Percentiles rank a stretch among this genome's conserved stretches.
These are phyloP conservation scores for Enteromius viviparus DNA, from an alignment of 2,797 vertebrate species.

Conservation along the genomic window DNA sequence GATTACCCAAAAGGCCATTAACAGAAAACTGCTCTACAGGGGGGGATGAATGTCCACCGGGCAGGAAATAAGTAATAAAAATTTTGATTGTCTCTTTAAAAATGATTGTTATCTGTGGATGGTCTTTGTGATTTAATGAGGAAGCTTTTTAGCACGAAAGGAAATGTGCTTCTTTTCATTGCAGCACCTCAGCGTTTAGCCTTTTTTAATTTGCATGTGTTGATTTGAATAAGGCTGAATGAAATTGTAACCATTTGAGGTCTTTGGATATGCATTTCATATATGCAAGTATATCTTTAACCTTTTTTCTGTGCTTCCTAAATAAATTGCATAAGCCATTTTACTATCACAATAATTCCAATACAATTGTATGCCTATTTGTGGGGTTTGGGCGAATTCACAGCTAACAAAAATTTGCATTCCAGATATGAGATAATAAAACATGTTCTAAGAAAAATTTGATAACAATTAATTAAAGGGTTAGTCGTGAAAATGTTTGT, in stretches of 20 bases:
- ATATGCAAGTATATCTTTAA: neutral
- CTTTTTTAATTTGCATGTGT: conserved; percentile 1
- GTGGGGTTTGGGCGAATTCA: neutral
- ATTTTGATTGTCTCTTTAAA: conserved; percentile 30
- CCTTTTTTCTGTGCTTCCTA: neutral
- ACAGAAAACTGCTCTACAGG: conserved; percentile 40
- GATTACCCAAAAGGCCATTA: conserved; percentile 50
- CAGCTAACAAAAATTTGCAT: no score
- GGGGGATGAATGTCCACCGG: conserved; percentile 20
- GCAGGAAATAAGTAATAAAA: conserved; percentile 43
- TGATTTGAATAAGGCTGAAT: conserved; percentile 18
- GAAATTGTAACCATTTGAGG: neutral
- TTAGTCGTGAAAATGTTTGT: no score
- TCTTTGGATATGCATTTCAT: neutral
- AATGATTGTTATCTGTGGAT: neutral
- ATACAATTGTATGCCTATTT: neutral
- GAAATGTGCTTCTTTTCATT: neutral
- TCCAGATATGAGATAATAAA: no score
- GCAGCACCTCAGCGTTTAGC: neutral
- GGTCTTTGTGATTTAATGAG: conserved; percentile 29
- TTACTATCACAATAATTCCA: neutral
- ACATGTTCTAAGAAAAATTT: no score
- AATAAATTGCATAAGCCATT: neutral
- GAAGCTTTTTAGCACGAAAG: neutral
- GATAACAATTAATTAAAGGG: no score